These are phyloP conservation scores for Calliphora vicina DNA, from an alignment of 1,140 invertebrate genomes.

Conservation along the genomic window DNA sequence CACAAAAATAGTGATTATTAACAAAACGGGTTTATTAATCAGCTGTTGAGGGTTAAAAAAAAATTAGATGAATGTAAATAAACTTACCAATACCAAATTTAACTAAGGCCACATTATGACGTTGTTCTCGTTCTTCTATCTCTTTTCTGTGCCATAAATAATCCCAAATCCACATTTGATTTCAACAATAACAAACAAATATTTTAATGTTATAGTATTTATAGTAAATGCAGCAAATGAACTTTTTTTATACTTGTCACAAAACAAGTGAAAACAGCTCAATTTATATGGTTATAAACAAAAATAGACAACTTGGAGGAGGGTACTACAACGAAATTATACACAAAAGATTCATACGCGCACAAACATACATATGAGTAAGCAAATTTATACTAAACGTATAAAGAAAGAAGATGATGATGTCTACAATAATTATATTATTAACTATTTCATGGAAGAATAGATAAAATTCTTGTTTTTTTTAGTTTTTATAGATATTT, in stretches of 20 bases:
- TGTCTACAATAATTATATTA: neutral
- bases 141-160: slow-evolving; percentile 25
- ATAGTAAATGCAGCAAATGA: neutral
- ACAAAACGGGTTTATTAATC: too few relatives aligned
- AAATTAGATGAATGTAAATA: neutral
- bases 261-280: neutral
- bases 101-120: neutral
- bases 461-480: neutral
- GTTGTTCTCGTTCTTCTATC: slow-evolving; percentile 20
- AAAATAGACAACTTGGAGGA: neutral
- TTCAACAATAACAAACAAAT: neutral
- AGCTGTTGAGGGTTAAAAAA: too few relatives aligned
- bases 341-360: neutral
- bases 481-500: neutral
- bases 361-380: neutral
- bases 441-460: neutral
- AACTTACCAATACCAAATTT: slow-evolving; percentile 26
- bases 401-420: neutral
- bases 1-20: too few relatives aligned
- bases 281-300: neutral
- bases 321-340: neutral
- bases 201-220: neutral
- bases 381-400: neutral
- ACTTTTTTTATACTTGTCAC: too few relatives aligned
- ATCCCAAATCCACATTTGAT: slow-evolving; percentile 29